Evolutionary conservation across 2,113 vertebrate species (phyloP).

Genomic region (Craseonycteris thonglongyai): DNA sequence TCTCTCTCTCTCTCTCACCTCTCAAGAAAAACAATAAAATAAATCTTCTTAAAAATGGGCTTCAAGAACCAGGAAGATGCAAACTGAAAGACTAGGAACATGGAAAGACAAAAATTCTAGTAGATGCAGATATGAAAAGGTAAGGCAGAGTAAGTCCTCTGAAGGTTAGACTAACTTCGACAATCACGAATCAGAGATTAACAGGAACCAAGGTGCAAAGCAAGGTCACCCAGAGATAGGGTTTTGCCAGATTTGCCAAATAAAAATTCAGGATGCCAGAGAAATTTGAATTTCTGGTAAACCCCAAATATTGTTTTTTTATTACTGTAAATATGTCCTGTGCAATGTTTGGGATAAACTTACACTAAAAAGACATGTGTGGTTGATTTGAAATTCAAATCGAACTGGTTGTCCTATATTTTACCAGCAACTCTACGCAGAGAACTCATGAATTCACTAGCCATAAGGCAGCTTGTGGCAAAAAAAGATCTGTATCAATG

Average conservation of each 20-base stretch:
- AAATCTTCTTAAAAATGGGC: no score
- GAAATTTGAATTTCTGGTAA: background rate
- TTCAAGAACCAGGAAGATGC: background rate
- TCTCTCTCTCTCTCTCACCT: no score
- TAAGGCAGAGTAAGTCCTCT: background rate
- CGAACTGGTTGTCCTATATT: background rate
- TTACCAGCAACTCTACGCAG: background rate
- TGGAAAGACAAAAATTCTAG: background rate
- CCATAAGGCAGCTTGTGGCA: background rate
- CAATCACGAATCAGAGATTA: background rate
- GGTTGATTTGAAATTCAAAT: background rate
- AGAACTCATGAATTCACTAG: background rate
- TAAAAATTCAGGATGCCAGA: background rate
- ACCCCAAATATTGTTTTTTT: background rate
- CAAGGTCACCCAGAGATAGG: background rate
- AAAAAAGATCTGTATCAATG: background rate
- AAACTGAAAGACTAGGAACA: background rate
- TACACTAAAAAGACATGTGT: background rate
- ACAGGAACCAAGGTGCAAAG: background rate
- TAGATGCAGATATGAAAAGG: background rate
- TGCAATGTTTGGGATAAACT: background rate
- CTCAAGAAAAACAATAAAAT: no score
- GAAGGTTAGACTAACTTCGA: background rate
- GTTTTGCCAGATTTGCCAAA: background rate
- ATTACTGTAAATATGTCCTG: background rate